A percentile compares a stretch with the other conserved stretches of the same genome.
Evolutionary conservation across 2,113 vertebrate species (phyloP).

Genomic region (Xenotilapia flavipinnis): DNA sequence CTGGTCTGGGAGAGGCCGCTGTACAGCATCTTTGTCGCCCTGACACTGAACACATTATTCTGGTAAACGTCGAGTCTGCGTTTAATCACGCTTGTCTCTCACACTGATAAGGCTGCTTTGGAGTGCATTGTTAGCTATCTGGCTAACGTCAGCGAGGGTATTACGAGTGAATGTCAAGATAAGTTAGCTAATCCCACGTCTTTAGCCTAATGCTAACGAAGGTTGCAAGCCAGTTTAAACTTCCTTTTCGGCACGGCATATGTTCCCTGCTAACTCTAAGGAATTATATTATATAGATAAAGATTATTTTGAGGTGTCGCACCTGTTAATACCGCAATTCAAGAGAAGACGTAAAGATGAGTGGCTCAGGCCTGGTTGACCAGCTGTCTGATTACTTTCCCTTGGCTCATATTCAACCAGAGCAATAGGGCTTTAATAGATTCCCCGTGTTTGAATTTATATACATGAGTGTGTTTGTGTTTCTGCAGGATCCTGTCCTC

Average conservation of each 20-base stretch:
- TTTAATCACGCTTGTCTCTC: not conserved
- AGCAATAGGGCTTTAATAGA: not conserved
- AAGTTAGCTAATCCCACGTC: constrained; percentile 56
- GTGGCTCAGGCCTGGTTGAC: not conserved
- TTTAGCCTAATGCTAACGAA: constrained; percentile 40
- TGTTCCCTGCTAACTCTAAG: accelerated
- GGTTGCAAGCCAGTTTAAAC: not conserved
- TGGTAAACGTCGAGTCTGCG: constrained; percentile 70
- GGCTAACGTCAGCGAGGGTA: not conserved
- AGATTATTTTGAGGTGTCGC: not conserved
- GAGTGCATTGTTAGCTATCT: not conserved
- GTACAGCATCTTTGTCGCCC: constrained; percentile 81
- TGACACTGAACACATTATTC: constrained; percentile 86
- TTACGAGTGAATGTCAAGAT: constrained; percentile 8
- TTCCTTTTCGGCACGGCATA: not conserved
- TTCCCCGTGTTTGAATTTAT: not conserved
- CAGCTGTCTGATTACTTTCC: not conserved
- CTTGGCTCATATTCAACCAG: not conserved
- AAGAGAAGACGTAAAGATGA: not conserved
- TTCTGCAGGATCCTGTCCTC: constrained; percentile 87
- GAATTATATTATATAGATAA: not conserved
- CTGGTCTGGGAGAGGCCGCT: constrained; percentile 93
- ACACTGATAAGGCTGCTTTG: not conserved
- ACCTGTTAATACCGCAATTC: not conserved
- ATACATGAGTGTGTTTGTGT: not conserved